These are phyloP conservation scores for Lagorchestes hirsutus DNA, from an alignment of 2,797 vertebrate species.

Conservation along the genomic window DNA sequence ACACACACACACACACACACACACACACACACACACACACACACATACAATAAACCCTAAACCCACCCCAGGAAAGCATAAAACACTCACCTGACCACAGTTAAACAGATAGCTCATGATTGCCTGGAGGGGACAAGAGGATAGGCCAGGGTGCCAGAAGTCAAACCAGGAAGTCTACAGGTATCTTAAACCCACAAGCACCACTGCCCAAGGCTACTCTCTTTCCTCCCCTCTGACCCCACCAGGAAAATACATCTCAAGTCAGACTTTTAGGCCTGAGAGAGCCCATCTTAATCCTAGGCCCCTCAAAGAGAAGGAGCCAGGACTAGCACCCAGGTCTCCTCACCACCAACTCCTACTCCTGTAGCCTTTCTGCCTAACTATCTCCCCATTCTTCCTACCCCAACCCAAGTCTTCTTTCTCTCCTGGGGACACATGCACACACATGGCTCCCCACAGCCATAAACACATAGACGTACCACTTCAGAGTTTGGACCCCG, in stretches of 20 bases:
- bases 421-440: neutral
- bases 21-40: neutral
- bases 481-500: neutral
- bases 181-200: neutral
- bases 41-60: neutral
- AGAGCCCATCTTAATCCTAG: neutral
- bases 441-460: neutral
- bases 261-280: neutral
- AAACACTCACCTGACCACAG: conserved; percentile 67
- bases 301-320: neutral
- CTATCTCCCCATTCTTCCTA: neutral
- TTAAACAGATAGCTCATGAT: conserved; percentile 92
- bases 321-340: neutral
- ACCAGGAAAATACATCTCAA: neutral
- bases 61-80: neutral
- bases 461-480: neutral
- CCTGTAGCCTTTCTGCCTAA: neutral
- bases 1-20: neutral
- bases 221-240: neutral
- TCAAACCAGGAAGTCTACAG: neutral
- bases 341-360: neutral
- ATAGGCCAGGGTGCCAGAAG: neutral
- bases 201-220: neutral
- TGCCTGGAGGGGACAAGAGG: conserved; percentile 81
- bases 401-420: neutral